A percentile compares a stretch with the other conserved stretches of the same genome.
Evolutionary conservation across 1,140 invertebrate species (phyloP).

Genomic region (Scaptomyza montana): DNA sequence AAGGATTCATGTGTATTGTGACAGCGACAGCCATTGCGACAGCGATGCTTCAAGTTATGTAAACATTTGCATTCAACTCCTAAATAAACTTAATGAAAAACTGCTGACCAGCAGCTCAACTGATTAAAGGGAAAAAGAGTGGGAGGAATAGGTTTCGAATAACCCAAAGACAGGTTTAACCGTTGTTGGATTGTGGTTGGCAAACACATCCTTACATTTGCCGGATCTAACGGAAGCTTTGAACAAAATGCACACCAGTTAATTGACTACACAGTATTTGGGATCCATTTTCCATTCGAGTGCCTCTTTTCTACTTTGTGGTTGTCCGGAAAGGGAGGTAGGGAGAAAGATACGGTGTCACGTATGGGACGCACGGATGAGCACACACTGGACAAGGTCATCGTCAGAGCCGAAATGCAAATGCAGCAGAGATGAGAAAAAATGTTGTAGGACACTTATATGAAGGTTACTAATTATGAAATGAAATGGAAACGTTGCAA

Average conservation of each 20-base stretch:
- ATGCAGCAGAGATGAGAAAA: neutral
- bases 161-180: conserved; percentile 37
- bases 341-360: neutral
- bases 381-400: neutral
- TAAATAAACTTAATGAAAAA: conserved; percentile 53
- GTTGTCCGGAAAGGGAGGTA: no score
- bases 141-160: conserved; percentile 16
- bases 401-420: neutral
- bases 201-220: neutral
- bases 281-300: neutral
- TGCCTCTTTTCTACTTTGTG: neutral
- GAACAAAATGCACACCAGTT: conserved; percentile 13
- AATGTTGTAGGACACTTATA: neutral
- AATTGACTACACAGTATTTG: conserved; percentile 56
- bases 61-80: conserved; percentile 59
- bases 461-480: conserved; percentile 16
- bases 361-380: neutral
- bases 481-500: conserved; percentile 15
- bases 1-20: conserved; percentile 34
- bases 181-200: conserved; percentile 33
- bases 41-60: conserved; percentile 7
- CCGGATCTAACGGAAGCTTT: neutral
- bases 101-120: conserved; percentile 24
- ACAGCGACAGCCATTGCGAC: neutral
- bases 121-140: conserved; percentile 23